phyloP scores from a whole-genome alignment of 2,113 vertebrate species.

The Scolopax mira region DNA sequence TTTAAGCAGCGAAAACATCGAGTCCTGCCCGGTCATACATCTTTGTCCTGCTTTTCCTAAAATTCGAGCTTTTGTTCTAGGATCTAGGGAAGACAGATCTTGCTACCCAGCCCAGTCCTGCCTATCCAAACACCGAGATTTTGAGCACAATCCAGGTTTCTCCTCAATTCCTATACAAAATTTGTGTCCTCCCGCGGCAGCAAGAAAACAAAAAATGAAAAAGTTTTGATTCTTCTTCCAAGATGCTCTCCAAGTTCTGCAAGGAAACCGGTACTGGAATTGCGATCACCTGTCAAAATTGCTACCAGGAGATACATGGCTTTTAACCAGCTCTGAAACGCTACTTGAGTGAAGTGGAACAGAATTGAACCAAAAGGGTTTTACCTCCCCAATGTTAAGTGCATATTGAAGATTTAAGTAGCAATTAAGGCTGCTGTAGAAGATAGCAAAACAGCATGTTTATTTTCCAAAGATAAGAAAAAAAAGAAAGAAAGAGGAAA shows the following conservation, averaged over 20 bases:
- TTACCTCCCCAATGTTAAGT: constrained; percentile 67
- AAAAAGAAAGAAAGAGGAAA: neutral
- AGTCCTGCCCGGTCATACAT: rapidly evolving
- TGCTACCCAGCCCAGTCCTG: rapidly evolving
- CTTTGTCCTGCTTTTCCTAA: neutral
- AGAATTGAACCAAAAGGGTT: constrained; percentile 59
- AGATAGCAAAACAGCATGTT: constrained; percentile 44
- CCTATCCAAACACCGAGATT: neutral
- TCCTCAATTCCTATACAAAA: neutral
- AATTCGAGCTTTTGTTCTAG: neutral
- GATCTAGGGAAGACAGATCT: neutral
- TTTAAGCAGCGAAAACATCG: rapidly evolving
- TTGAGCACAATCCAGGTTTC: neutral
- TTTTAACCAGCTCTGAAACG: constrained; percentile 61
- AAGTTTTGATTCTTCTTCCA: neutral
- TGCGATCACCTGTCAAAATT: neutral
- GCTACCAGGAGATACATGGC: neutral
- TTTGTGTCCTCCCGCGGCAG: rapidly evolving
- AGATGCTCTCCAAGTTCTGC: neutral
- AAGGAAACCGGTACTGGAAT: neutral
- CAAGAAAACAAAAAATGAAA: rapidly evolving
- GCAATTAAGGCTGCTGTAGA: constrained; percentile 72
- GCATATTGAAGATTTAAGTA: constrained; percentile 73
- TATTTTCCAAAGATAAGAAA: constrained; percentile 20
- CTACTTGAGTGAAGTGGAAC: constrained; percentile 59